Base-by-base conservation (phyloP, 2,797 vertebrate species). In the Sebastes dallii region DNA sequence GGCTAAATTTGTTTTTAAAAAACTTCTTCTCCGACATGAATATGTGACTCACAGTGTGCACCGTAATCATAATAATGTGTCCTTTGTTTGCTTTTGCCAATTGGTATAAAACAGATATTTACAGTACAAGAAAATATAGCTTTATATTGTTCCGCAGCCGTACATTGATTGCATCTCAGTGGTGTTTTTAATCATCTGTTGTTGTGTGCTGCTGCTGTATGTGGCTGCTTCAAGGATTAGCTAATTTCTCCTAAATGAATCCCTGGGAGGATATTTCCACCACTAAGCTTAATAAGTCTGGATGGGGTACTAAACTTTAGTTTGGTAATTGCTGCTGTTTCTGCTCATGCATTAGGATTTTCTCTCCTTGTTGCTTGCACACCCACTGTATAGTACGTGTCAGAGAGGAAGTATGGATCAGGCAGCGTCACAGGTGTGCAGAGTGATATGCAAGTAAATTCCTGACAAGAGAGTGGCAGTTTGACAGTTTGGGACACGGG, bases 141-240 rank as follows among this genome's bases (percentile, higher is more conserved):
- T 42, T 16, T 54, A 8, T 66, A 71, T 81, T 80, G 64, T 64
- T 81, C 69, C 24, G 30, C 81, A 70, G 76, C 58, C 42, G 39
- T 36, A 72, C 78, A 86, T 73, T 90, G 83, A 90, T 89, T 89
- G 80, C 75, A 74, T 90, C 85, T 88, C 88, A 80, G 25, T 89
- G 79, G 84, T 65, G 61, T 84, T 85, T 87, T 87, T 81, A 88
- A 89, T 91, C 82, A 86, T 81, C 77, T 72, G 69, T 69, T 78
- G 75, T 76, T 82, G 64, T 84, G 60, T 66, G 74, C 60, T 80
- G 68, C 74, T 80, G 66, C 74, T 80, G 36, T 71, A 80, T 76
- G 78, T 69, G 50, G 55, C 73, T 86, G 60, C 39, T 79, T 68
- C 66, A 50, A 62, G 76, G 25, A 82, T 85, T 82, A 77, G 62